Percentiles rank a stretch among this genome's conserved stretches.
Conservation (phyloP, 2,113 vertebrate genomes). For the Chlorodrepanis virens region DNA sequence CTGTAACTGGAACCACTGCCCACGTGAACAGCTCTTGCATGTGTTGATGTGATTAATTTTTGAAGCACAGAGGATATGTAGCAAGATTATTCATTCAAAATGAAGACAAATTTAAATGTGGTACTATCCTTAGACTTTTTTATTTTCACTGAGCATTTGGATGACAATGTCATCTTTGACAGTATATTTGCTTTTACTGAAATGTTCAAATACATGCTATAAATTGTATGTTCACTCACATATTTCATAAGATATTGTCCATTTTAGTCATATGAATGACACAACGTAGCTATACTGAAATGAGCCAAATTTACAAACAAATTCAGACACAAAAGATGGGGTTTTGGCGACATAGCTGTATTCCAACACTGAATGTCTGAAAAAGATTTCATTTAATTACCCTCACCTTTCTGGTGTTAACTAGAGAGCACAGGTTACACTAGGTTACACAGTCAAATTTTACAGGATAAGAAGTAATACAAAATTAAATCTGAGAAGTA, state of each 20-base stretch:
- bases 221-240: background rate
- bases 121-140: background rate
- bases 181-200: background rate
- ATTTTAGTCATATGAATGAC: background rate
- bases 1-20: background rate
- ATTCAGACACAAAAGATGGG: background rate
- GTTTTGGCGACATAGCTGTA: background rate
- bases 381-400: background rate
- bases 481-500: too few relatives aligned
- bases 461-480: background rate
- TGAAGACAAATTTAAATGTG: background rate
- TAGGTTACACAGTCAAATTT: background rate
- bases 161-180: background rate
- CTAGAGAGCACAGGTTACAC: background rate
- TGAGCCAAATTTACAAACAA: background rate
- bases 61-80: background rate
- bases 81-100: background rate
- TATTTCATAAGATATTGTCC: background rate
- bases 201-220: background rate
- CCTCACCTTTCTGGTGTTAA: background rate
- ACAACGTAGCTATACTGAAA: background rate
- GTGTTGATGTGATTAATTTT: background rate
- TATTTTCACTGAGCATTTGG: background rate
- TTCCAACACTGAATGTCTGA: background rate
- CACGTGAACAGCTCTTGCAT: background rate